Evolutionary conservation across 2,888 invertebrate genomes (phyloP).

Genomic region (Epinotia nisella): DNA sequence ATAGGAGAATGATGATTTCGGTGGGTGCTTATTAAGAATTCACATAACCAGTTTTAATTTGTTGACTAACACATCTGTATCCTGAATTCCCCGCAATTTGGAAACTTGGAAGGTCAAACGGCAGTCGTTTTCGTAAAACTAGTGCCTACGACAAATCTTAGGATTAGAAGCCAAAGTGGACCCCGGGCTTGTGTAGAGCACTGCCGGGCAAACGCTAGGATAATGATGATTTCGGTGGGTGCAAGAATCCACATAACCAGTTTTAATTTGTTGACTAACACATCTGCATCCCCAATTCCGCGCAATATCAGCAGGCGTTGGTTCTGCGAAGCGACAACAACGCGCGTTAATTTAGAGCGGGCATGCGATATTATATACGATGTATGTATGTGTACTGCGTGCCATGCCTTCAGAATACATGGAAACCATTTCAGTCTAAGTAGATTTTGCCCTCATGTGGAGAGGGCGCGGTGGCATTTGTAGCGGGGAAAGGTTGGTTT

Average conservation of each 20-base stretch:
- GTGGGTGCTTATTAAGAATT: not conserved
- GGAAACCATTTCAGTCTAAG: slow-evolving; percentile 35
- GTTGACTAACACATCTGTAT: not conserved
- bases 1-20: no score
- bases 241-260: not conserved
- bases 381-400: not conserved
- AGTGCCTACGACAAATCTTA: no score
- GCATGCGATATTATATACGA: slow-evolving; percentile 18
- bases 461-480: slow-evolving; percentile 6
- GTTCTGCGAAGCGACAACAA: not conserved
- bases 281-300: not conserved
- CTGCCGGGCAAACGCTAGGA: no score
- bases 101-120: no score
- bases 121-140: no score
- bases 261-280: not conserved
- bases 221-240: no score
- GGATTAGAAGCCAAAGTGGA: no score
- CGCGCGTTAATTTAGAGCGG: slow-evolving; percentile 13
- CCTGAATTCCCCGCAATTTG: not conserved
- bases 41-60: not conserved
- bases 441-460: slow-evolving; percentile 28
- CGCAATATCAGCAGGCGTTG: not conserved
- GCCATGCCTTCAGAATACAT: slow-evolving; percentile 28
- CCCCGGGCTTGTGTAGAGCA: no score
- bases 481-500: not conserved